phyloP scores from a whole-genome alignment of 2,113 vertebrate species.

The Istiophorus platypterus region DNA sequence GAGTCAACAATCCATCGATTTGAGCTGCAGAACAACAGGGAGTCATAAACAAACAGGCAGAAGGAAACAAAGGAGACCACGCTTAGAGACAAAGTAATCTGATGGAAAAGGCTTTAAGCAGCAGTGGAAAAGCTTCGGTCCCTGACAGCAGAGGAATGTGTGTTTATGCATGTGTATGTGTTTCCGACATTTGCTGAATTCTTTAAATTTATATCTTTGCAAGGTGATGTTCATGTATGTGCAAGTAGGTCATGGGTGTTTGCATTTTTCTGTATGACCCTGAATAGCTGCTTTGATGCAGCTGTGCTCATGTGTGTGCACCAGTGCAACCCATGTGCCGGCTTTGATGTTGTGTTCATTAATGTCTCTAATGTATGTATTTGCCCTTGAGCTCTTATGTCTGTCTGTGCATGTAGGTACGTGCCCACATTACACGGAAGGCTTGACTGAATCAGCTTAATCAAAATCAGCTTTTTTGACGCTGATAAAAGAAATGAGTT shows the following conservation, averaged over 20 bases:
- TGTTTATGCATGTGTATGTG: slow-evolving; percentile 7
- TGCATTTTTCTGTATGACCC: slow-evolving; percentile 20
- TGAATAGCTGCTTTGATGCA: slow-evolving; percentile 16
- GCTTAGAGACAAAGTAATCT: slow-evolving; percentile 38
- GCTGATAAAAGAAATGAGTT: background rate
- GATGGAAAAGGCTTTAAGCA: slow-evolving; percentile 20
- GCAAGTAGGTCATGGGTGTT: slow-evolving; percentile 34
- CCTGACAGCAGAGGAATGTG: slow-evolving; percentile 15
- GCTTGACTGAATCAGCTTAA: slow-evolving; percentile 51
- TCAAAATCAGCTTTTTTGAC: slow-evolving; percentile 10
- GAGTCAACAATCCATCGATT: slow-evolving; percentile 66
- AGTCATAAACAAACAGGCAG: slow-evolving; percentile 56
- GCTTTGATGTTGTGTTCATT: slow-evolving; percentile 50
- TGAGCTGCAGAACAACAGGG: slow-evolving; percentile 39
- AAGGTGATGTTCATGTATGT: slow-evolving; percentile 7
- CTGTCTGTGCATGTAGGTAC: slow-evolving; percentile 9
- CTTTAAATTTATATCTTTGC: background rate
- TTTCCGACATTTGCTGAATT: slow-evolving; percentile 19
- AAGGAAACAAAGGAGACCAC: slow-evolving; percentile 48
- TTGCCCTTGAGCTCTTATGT: slow-evolving; percentile 29
- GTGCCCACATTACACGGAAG: slow-evolving; percentile 2
- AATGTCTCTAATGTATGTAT: slow-evolving; percentile 31
- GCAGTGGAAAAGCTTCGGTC: slow-evolving; percentile 27
- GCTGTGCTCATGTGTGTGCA: background rate
- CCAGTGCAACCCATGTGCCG: background rate